phyloP scores from a whole-genome alignment of 1,140 invertebrate species.

The Penaeus indicus region DNA sequence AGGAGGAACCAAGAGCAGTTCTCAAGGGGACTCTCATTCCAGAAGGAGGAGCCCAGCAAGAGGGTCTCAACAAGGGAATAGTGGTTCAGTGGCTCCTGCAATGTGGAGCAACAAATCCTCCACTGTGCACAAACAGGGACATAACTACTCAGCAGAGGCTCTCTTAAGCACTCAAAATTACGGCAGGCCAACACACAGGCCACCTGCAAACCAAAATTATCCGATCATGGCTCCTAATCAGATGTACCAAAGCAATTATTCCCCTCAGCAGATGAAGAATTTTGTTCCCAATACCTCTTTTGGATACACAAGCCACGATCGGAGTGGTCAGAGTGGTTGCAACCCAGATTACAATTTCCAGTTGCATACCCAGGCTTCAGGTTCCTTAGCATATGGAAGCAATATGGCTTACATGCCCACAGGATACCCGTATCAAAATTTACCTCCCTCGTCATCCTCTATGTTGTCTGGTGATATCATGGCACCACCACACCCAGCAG shows the following conservation, averaged over 20 bases:
- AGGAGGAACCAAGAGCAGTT: slow-evolving; percentile 45
- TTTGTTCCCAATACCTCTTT: slow-evolving; percentile 65
- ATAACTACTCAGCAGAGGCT: slow-evolving; percentile 65
- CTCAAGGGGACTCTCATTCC: slow-evolving; percentile 55
- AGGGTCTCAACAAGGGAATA: slow-evolving; percentile 63
- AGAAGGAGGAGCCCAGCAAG: slow-evolving; percentile 63
- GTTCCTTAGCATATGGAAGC: slow-evolving; percentile 61
- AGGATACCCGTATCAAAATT: slow-evolving; percentile 65
- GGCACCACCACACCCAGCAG: slow-evolving; percentile 63
- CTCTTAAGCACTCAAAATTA: slow-evolving; percentile 65
- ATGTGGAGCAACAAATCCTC: slow-evolving; percentile 65
- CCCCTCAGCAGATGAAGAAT: slow-evolving; percentile 66
- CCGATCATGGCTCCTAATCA: slow-evolving; percentile 65
- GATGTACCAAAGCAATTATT: slow-evolving; percentile 64
- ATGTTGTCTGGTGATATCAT: slow-evolving; percentile 65
- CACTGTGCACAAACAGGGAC: slow-evolving; percentile 57
- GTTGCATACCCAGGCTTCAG: slow-evolving; percentile 62
- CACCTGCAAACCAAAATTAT: slow-evolving; percentile 64
- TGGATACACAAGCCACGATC: slow-evolving; percentile 59
- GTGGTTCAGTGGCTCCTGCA: slow-evolving; percentile 23
- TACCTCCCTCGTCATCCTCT: slow-evolving; percentile 61
- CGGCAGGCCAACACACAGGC: slow-evolving; percentile 54
- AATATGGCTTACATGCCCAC: slow-evolving; percentile 66
- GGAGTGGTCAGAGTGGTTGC: slow-evolving; percentile 59
- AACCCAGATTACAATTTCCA: slow-evolving; percentile 66